A percentile compares a stretch with the other conserved stretches of the same genome.
Evolutionary conservation across 2,888 invertebrate genomes (phyloP).

Genomic region (Pomacea canaliculata): DNA sequence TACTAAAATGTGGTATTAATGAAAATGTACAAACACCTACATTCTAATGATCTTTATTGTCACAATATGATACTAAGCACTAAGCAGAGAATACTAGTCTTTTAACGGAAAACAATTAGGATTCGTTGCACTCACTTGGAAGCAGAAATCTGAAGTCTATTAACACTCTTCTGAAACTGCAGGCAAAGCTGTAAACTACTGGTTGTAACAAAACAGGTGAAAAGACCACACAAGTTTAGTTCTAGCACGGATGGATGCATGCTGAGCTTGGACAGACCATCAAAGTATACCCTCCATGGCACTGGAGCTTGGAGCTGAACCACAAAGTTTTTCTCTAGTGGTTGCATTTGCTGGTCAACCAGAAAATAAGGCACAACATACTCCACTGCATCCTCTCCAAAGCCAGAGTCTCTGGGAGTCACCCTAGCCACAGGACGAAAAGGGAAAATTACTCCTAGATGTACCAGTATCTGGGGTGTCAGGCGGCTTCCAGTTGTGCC

Average conservation of each 20-base stretch:
- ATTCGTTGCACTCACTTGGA: neutral
- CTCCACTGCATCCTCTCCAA: slow-evolving; percentile 3
- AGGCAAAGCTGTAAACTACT: too few species aligned
- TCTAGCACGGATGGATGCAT: slow-evolving; percentile 6
- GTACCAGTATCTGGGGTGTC: slow-evolving; percentile 2
- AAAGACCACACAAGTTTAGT: neutral
- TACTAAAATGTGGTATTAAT: too few species aligned
- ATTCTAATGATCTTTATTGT: too few species aligned
- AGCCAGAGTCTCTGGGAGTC: slow-evolving; percentile 6
- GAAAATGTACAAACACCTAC: too few species aligned
- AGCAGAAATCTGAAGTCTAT: neutral
- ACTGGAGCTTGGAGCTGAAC: slow-evolving; percentile 2
- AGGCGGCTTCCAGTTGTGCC: neutral
- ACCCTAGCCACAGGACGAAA: neutral
- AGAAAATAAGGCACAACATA: slow-evolving; percentile 25
- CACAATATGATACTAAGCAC: too few species aligned
- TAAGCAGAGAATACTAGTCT: neutral
- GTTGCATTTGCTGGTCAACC: neutral
- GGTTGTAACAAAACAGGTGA: too few species aligned
- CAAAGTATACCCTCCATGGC: slow-evolving; percentile 20
- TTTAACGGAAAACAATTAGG: neutral
- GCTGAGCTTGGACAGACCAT: slow-evolving; percentile 14
- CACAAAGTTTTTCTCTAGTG: slow-evolving; percentile 3
- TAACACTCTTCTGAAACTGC: too few species aligned
- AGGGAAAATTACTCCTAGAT: slow-evolving; percentile 8